Percentiles rank a stretch among this genome's conserved stretches.
These are phyloP conservation scores for Zapornia atra DNA, from an alignment of 2,113 vertebrate genomes.

Conservation along the genomic window DNA sequence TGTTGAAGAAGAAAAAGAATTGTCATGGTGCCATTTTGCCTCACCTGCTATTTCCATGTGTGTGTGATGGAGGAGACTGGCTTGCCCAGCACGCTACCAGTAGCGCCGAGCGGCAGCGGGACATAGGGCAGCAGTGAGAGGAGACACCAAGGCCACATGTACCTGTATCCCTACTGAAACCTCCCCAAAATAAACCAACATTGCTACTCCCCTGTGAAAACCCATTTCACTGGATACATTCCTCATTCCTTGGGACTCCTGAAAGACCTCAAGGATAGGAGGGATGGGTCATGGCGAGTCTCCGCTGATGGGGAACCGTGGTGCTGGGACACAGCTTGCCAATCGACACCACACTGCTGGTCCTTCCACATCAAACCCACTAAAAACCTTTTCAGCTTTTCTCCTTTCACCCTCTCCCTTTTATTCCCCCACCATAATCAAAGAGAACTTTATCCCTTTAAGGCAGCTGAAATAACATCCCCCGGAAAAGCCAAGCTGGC, in stretches of 20 bases:
- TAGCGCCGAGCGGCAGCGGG: no score
- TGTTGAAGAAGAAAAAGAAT: conserved; percentile 46
- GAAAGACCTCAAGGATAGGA: neutral
- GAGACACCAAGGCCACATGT: neutral
- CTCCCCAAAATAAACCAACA: neutral
- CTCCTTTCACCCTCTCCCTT: neutral
- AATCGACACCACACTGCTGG: neutral
- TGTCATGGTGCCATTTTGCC: fast-evolving
- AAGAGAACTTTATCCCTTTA: conserved; percentile 46
- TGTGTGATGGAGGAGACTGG: neutral
- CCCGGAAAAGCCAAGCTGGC: conserved; percentile 62
- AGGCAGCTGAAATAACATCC: conserved; percentile 60
- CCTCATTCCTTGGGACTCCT: neutral
- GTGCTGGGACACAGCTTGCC: neutral
- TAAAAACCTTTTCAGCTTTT: neutral
- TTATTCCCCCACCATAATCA: neutral
- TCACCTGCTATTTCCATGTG: fast-evolving
- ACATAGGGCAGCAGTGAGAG: neutral
- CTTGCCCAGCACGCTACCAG: no score
- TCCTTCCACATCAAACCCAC: neutral
- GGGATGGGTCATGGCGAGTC: neutral
- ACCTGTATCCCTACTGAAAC: fast-evolving
- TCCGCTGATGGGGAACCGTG: neutral
- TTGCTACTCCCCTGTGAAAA: neutral
- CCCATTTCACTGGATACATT: neutral